Evolutionary conservation across 2,888 invertebrate species (phyloP), one percentile per base, ranked within the genome.

Genomic region (Xanthorhoe designata): DNA sequence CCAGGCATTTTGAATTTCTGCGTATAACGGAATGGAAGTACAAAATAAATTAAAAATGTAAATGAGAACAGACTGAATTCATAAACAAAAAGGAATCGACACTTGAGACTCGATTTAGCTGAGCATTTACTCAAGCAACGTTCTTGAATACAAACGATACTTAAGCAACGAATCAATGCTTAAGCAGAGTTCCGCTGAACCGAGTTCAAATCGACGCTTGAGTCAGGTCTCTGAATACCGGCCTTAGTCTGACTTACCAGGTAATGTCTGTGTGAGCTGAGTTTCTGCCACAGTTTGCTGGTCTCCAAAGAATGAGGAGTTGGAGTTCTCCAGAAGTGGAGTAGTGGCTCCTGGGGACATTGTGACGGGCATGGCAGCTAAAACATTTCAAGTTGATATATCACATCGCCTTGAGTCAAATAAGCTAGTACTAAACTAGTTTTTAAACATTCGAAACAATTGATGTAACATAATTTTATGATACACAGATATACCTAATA

Each of bases 271-370:
- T 5, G 92, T 89, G 38, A 91, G 75, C 70, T 91, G 92, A 15
- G 91, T 88, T 54, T 93, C 93, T 29, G 86, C 79, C 6, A 86
- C 80, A 1, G 91, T 88, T 70, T 86, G 91, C 69, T 94, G 94
- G 4, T 88, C 74, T 2, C 90, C 86, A 75, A 94, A 94, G 82
- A 92, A 94, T 0, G 89, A 86, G 0, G 87, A 84, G 58, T 78
- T 91, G 7, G 88, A 76, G n/a, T 86, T 86, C 62, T 94, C 94
- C 61, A 94, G 86, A 42, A 94, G 81, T 0, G 93, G 91, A 0
- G 92, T 91, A 0, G 91, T 90, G 0, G 83, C 90, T 0, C 92
- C 92, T 0, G 92, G 91, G 0, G 93, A 90, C 88, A 94, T 91
- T 58, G 84, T 90, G 63, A 94, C 92, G 32, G 92, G 91, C 81